A percentile compares a stretch with the other conserved stretches of the same genome.
Evolutionary conservation across 1,140 invertebrate genomes (phyloP).

Genomic region (Zaprionus ornatus): DNA sequence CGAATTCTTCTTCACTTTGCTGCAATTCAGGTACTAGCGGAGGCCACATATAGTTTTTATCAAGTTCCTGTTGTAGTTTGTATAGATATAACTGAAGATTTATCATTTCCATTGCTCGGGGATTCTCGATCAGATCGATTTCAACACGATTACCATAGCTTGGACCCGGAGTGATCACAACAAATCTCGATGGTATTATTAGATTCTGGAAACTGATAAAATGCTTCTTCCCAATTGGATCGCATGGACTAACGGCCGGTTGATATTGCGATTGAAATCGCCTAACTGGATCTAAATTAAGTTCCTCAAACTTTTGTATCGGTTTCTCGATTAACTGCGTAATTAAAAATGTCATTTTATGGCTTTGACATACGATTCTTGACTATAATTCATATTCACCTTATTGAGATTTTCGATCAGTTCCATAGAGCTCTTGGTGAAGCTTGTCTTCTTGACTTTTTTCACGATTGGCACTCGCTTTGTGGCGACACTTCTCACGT

Average conservation of each 20-base stretch:
- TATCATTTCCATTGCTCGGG: neutral
- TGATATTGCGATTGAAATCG: neutral
- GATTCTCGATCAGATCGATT: neutral
- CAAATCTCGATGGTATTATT: neutral
- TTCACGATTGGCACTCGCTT: neutral
- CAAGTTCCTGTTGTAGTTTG: neutral
- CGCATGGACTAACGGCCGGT: neutral
- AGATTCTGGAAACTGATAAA: neutral
- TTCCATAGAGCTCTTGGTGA: neutral
- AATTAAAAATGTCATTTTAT: neutral
- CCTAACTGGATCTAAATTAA: neutral
- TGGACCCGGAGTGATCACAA: neutral
- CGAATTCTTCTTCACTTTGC: neutral
- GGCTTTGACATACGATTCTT: neutral
- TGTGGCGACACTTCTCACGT: neutral
- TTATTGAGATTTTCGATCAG: neutral
- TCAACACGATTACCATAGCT: neutral
- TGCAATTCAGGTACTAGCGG: neutral
- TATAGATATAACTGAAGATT: neutral
- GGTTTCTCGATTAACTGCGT: neutral
- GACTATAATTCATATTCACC: neutral
- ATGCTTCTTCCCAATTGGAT: neutral
- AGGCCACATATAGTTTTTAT: neutral
- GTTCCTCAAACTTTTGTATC: neutral
- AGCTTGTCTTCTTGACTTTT: neutral